phyloP scores from a whole-genome alignment of 2,888 invertebrate genomes.

The Autographa gamma region DNA sequence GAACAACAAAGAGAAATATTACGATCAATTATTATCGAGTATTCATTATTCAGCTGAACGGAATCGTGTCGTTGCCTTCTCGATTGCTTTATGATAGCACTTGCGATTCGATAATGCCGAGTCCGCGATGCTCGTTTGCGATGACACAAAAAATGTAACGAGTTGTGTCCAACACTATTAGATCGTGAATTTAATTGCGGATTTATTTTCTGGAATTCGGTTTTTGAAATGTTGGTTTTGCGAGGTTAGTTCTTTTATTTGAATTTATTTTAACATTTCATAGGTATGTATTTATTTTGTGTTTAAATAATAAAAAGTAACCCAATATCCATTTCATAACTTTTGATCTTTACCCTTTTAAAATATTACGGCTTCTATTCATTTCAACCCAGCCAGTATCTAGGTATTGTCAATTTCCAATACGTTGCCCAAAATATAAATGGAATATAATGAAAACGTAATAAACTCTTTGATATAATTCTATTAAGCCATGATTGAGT shows the following conservation, averaged over 20 bases:
- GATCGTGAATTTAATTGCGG: conserved; percentile 20
- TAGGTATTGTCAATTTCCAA: no score
- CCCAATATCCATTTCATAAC: neutral
- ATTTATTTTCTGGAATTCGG: neutral
- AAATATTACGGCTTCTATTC: neutral
- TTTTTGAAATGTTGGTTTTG: conserved; percentile 2
- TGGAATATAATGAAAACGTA: neutral
- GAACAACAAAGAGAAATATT: conserved; percentile 69
- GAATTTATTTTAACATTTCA: neutral
- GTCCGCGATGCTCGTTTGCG: conserved; percentile 22
- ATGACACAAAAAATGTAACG: conserved; percentile 28
- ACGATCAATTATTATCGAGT: conserved; percentile 75
- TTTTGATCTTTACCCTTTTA: neutral
- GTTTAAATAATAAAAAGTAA: neutral
- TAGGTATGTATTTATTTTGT: neutral
- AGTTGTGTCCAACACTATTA: conserved; percentile 36
- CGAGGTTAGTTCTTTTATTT: neutral
- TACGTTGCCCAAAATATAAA: neutral
- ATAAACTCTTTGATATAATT: conserved; percentile 12
- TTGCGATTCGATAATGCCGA: conserved; percentile 38
- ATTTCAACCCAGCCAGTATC: neutral
- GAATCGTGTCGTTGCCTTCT: conserved; percentile 68
- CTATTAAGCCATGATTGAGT: conserved; percentile 16
- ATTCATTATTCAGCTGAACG: conserved; percentile 76
- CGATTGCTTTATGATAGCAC: conserved; percentile 63